A percentile compares a stretch with the other conserved stretches of the same genome.
phyloP scores from a whole-genome alignment of 2,797 vertebrate genomes.

The Peromyscus eremicus region DNA sequence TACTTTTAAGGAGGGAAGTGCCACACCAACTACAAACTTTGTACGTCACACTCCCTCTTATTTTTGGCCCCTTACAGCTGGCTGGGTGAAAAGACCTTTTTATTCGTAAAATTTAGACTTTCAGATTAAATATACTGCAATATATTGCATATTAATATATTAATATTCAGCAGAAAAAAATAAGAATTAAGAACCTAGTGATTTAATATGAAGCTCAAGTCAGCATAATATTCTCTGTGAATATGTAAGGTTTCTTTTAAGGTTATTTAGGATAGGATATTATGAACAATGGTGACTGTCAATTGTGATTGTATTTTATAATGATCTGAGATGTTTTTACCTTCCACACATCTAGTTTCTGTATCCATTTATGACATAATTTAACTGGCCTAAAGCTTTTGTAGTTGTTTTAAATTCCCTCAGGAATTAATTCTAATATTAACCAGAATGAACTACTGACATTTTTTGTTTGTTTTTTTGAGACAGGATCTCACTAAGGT shows the following conservation, averaged over 20 bases:
- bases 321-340: conserved; percentile 8
- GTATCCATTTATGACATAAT: background rate
- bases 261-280: conserved; percentile 9
- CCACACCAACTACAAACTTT: conserved; percentile 77
- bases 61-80: conserved; percentile 69
- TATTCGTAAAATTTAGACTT: conserved; percentile 72
- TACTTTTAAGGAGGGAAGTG: conserved; percentile 79
- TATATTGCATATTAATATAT: background rate
- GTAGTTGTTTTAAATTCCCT: conserved; percentile 1
- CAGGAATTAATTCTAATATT: conserved; percentile 30
- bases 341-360: background rate
- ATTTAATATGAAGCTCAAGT: conserved; percentile 61
- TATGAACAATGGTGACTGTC: background rate
- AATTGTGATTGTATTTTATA: background rate
- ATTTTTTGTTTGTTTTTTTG: background rate
- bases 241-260: conserved; percentile 42
- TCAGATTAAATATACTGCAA: conserved; percentile 20
- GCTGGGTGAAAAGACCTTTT: conserved; percentile 74
- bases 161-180: conserved; percentile 63
- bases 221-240: conserved; percentile 20
- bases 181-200: background rate
- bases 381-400: conserved; percentile 4
- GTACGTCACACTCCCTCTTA: conserved; percentile 74
- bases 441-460: conserved; percentile 38
- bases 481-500: background rate